Conservation (phyloP, 1,140 invertebrate species). For the Uloborus diversus region DNA sequence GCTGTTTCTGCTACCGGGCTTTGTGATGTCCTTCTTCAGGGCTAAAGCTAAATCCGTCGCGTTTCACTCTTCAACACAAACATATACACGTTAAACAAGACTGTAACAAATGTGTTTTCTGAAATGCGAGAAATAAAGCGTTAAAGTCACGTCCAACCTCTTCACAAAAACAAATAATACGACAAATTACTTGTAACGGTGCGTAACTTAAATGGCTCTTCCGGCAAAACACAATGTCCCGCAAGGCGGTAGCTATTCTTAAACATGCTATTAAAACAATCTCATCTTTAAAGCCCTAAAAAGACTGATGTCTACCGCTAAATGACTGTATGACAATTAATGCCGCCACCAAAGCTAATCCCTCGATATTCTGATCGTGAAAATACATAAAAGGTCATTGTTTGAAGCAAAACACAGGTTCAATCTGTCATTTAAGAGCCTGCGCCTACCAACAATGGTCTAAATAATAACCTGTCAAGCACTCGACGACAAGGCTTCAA, state of each 20-base stretch:
- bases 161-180: slow-evolving; percentile 14
- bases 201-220: slow-evolving; percentile 13
- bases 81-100: too few relatives aligned
- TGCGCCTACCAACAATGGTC: slow-evolving; percentile 17
- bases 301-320: slow-evolving; percentile 26
- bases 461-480: slow-evolving; percentile 32
- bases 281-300: slow-evolving; percentile 1
- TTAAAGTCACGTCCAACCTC: too few relatives aligned
- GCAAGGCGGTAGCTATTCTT: neutral
- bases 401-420: slow-evolving; percentile 21
- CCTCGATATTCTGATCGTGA: slow-evolving; percentile 4
- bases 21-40: too few relatives aligned
- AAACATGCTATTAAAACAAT: slow-evolving; percentile 38
- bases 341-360: slow-evolving; percentile 28
- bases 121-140: too few relatives aligned
- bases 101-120: too few relatives aligned
- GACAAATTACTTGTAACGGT: slow-evolving; percentile 29
- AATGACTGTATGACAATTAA: slow-evolving; percentile 33
- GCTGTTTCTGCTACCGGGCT: too few relatives aligned
- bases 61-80: too few relatives aligned
- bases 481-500: slow-evolving; percentile 29
- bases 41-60: too few relatives aligned
- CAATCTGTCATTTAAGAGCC: slow-evolving; percentile 14
- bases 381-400: slow-evolving; percentile 26
- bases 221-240: slow-evolving; percentile 15